Base-by-base conservation (phyloP, 2,113 vertebrate genomes). In the Sturnira hondurensis region DNA sequence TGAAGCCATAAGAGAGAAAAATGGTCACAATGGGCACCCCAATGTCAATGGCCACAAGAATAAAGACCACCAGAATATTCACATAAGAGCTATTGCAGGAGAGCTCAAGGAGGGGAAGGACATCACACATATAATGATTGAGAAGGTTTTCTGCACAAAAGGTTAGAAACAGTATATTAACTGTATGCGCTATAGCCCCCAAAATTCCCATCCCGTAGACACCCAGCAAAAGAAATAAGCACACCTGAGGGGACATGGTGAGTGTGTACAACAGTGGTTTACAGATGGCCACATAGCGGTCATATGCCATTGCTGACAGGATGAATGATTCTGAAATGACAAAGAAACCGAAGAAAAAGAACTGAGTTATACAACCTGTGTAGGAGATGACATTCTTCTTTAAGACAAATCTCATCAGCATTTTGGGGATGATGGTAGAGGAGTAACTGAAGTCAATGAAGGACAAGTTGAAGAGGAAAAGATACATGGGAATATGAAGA, bases 81-180 rank as follows among this genome's bases (percentile, higher is more conserved):
- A 93, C 6, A 0, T 93, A 13, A 0, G 95, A 98, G 54, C 97
- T 26, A 1, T 97, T 97, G 1, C 97, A 98, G 67, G 98, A 96
- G 15, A 91, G 78, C 0, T 87, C 92, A 78, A 97, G 97, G 56
- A 98, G 96, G 31, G 97, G 97, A 54, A 96, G 78, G 5, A 98
- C 91, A 0, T 98, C 97, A 74, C 96, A 98, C 91, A 98, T 98
- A 36, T 95, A 98, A 33, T 98, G 97, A 33, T 98, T 96, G 54
- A 98, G 84, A 74, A 97, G 73, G 7, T 74, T 77, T 76, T 10
- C 45, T 11, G 82, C 87, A 76, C 97, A 97, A 0, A 97, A 98
- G 19, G 87, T 96, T 61, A 98, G 54, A 16, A 82, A 95, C 74
- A 97, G 70, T 0, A 94, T 95, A 38, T 97, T 96, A 31, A 93